phyloP scores from a whole-genome alignment of 2,797 vertebrate genomes.

The Lithobates pipiens region DNA sequence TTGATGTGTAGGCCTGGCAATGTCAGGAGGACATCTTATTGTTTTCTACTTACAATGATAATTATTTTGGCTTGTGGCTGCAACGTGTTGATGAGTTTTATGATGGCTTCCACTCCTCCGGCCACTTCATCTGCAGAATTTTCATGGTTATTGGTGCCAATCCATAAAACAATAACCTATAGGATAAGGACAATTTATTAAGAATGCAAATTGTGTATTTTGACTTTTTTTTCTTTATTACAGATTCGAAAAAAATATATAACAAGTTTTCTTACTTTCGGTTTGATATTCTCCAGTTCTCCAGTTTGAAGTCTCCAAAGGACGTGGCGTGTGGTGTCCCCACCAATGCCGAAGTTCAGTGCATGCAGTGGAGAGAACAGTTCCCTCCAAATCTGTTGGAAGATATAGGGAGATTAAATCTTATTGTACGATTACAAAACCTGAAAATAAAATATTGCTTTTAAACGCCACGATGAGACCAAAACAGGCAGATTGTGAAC shows the following conservation, averaged over 20 bases:
- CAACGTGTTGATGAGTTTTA: slow-evolving; percentile 83
- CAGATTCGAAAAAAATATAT: neutral
- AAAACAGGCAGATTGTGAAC: no score
- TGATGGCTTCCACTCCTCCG: slow-evolving; percentile 90
- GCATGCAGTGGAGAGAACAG: slow-evolving; percentile 97
- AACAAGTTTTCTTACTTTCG: slow-evolving; percentile 80
- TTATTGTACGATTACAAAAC: no score
- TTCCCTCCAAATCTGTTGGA: slow-evolving; percentile 90
- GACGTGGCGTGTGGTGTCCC: slow-evolving; percentile 93
- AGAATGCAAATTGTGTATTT: neutral
- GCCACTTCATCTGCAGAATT: slow-evolving; percentile 94
- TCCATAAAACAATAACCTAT: slow-evolving; percentile 95
- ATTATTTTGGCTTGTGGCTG: slow-evolving; percentile 93
- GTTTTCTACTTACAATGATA: slow-evolving; percentile 84
- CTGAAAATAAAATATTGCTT: no score
- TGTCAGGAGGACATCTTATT: neutral
- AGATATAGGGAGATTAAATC: no score
- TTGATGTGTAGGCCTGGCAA: no score
- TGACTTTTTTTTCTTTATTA: neutral
- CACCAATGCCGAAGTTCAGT: slow-evolving; percentile 93
- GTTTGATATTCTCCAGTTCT: slow-evolving; percentile 95
- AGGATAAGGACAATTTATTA: neutral
- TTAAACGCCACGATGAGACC: no score
- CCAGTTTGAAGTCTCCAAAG: slow-evolving; percentile 97
- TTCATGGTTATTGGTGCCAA: slow-evolving; percentile 94